A percentile compares a stretch with the other conserved stretches of the same genome.
Evolutionary conservation across 2,888 invertebrate species (phyloP).

Genomic region (Dynastes hyllus): DNA sequence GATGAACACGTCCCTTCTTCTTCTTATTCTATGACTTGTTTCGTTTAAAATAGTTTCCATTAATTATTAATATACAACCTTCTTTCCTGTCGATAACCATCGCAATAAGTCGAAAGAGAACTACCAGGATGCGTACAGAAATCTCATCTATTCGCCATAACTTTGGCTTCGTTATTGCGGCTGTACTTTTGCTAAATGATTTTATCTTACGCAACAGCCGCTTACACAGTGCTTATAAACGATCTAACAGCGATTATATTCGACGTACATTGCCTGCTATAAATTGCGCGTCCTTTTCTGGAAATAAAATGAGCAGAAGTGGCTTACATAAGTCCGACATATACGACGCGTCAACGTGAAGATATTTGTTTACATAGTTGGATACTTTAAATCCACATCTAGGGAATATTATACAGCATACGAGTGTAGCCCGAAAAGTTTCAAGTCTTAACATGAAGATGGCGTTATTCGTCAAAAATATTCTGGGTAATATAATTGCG

Average conservation of each 20-base stretch:
- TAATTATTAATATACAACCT: neutral
- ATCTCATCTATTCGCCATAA: slow-evolving; percentile 24
- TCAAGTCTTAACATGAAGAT: too few species aligned
- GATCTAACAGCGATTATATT: slow-evolving; percentile 22
- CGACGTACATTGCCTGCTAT: slow-evolving; percentile 3
- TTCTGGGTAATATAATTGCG: too few species aligned
- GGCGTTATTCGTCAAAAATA: too few species aligned
- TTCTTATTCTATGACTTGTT: too few species aligned
- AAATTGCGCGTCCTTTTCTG: slow-evolving; percentile 37
- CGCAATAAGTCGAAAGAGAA: neutral
- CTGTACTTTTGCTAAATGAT: slow-evolving; percentile 32
- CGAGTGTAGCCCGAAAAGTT: too few species aligned
- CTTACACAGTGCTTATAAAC: slow-evolving; percentile 21
- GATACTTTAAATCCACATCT: neutral
- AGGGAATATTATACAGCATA: too few species aligned
- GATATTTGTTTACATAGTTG: neutral
- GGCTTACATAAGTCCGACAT: slow-evolving; percentile 9
- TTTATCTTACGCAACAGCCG: slow-evolving; percentile 23
- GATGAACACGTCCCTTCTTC: too few species aligned
- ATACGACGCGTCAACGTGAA: slow-evolving; percentile 1
- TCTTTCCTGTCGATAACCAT: neutral
- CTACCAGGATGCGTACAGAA: slow-evolving; percentile 5
- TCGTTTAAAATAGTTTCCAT: neutral
- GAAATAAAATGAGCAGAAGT: slow-evolving; percentile 23
- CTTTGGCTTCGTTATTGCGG: slow-evolving; percentile 12